Evolutionary conservation across 2,113 vertebrate species (phyloP).

Genomic region (Salminus brasiliensis): DNA sequence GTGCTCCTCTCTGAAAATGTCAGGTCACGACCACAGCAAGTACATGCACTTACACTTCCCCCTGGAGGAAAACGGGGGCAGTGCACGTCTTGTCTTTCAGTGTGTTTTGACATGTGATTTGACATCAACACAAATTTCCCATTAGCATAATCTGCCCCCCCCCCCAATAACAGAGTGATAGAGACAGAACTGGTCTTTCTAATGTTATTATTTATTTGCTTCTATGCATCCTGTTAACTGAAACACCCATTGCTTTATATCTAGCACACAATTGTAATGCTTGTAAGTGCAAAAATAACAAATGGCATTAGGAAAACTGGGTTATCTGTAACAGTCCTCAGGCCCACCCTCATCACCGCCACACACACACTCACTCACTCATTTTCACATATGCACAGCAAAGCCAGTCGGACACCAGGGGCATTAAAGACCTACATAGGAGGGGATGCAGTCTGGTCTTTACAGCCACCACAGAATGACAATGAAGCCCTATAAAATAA

Average conservation of each 20-base stretch:
- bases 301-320: background rate
- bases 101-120: too few species aligned
- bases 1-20: background rate
- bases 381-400: background rate
- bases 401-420: background rate
- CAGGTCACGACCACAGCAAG: background rate
- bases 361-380: background rate
- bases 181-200: background rate
- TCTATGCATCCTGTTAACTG: background rate
- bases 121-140: too few species aligned
- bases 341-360: background rate
- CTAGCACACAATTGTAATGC: background rate
- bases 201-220: background rate
- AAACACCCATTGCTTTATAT: background rate
- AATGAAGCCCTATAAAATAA: conserved; percentile 23
- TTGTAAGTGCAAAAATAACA: background rate
- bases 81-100: background rate
- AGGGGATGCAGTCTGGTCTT: background rate
- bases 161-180: background rate
- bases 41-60: background rate
- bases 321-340: background rate
- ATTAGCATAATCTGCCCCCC: too few species aligned
- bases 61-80: conserved; percentile 11
- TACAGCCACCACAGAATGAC: background rate
- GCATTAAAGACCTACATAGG: background rate